Evolutionary conservation across 2,113 vertebrate genomes (phyloP).

Genomic region (Galeopterus variegatus): DNA sequence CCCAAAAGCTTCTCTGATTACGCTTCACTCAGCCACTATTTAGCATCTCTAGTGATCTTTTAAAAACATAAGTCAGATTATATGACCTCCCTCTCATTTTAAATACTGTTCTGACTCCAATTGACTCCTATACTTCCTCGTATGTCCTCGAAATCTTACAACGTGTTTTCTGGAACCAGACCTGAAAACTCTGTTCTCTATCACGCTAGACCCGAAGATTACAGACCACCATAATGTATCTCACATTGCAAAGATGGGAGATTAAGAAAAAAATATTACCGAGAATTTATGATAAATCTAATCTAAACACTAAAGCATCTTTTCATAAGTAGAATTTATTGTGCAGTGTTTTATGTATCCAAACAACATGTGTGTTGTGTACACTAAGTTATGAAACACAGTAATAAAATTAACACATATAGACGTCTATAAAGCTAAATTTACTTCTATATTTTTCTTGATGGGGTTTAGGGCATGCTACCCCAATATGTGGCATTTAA

Average conservation of each 20-base stretch:
- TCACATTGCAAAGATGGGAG: not conserved
- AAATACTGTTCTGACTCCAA: not conserved
- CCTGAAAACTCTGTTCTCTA: not conserved
- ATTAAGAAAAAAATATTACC: not conserved
- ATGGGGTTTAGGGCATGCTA: not conserved
- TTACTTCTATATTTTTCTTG: not conserved
- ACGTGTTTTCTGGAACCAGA: not conserved
- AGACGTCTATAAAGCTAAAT: not conserved
- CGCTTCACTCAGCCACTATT: rapidly evolving
- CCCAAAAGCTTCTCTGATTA: not conserved
- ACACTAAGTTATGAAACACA: not conserved
- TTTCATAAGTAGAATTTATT: not conserved
- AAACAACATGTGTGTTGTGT: not conserved
- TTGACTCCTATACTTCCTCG: not conserved
- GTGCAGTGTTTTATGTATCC: not conserved
- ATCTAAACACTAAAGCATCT: not conserved
- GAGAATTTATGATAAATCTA: not conserved
- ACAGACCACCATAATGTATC: not conserved
- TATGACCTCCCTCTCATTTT: not conserved
- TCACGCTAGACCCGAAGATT: not conserved
- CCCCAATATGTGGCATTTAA: not conserved
- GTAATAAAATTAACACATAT: not conserved
- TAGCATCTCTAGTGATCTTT: not conserved
- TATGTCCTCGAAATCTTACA: not conserved
- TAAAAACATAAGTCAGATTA: not conserved